Conservation (phyloP, 2,797 vertebrate species). For the Esox lucius region DNA sequence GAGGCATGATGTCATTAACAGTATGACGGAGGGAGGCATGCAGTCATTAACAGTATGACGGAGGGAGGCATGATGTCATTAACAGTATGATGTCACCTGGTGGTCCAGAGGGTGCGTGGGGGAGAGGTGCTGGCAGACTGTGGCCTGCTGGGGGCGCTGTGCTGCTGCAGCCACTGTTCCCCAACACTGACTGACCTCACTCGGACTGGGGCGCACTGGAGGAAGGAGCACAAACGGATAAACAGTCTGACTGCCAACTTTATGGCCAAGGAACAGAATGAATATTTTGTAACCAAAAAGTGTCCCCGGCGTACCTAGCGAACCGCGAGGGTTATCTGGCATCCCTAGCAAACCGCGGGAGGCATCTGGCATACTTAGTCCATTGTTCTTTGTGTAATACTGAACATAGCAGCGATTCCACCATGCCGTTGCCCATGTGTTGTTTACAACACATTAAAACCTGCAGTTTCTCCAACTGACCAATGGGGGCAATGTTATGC, state of each 20-base stretch:
- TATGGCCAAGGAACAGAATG: background rate
- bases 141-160: slow-evolving; percentile 75
- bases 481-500: slow-evolving; percentile 64
- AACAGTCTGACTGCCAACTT: background rate
- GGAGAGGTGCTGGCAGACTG: slow-evolving; percentile 85
- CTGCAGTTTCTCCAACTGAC: background rate
- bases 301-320: too few species aligned
- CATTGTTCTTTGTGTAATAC: background rate
- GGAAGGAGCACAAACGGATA: background rate
- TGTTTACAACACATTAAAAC: slow-evolving; percentile 24
- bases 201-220: slow-evolving; percentile 71
- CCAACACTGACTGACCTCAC: slow-evolving; percentile 87
- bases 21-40: too few species aligned
- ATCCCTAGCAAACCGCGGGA: too few species aligned
- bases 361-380: too few species aligned
- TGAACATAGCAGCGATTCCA: background rate
- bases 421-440: slow-evolving; percentile 16
- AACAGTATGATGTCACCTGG: slow-evolving; percentile 72
- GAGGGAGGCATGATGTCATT: background rate
- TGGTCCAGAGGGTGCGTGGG: slow-evolving; percentile 79
- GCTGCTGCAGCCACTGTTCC: slow-evolving; percentile 84
- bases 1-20: too few species aligned
- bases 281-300: background rate
- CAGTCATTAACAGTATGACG: too few species aligned
- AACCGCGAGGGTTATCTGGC: too few species aligned